Evolutionary conservation across 1,140 invertebrate species (phyloP), one percentile per base, ranked within the genome.

Genomic region (Archivesica marissinica): DNA sequence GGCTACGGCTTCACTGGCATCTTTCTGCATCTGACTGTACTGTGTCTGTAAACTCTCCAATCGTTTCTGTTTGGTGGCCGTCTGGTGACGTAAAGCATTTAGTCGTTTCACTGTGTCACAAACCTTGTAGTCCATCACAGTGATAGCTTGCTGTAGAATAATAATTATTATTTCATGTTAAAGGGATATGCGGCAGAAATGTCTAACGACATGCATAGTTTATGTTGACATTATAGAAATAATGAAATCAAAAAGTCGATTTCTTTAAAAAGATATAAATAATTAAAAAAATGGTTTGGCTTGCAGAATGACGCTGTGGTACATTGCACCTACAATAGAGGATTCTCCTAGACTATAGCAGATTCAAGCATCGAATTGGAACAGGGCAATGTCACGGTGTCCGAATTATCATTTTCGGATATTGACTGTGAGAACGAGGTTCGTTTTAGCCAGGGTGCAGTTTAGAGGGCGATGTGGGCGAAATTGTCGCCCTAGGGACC

Each of bases 121-220:
- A 2, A 93, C 89, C 86, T 94, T 94, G 86, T 94, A 89, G 85
- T 94, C 93, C 88, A 94, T 92, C 30, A 93, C 90, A n/a, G 87
- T 88, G 64, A 94, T 92, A 33, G 94, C 94, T 88, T 94, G 90
- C 93, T 94, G 72, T 15, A 88, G 86, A 39, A 66, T 28, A 44
- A 56, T 0, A 30, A 41, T 25, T 7, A 56, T 7, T 7, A 25
- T 6, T 23, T 56, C 6, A 11, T 11, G 25, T 23, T 56, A 23
- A 56, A 56, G 44, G 44, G 9, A 11, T 9, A 20, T 47, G 9
- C 9, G 44, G 20, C 44, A 47, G 9, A 9, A 20, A 47, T 11
- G 9, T 20, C 44, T 11, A 47, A 47, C 44, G 9, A 47, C 9
- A 47, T 47, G 44, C 44, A 11, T 47, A 47, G 9, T 47, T 47